Percentiles rank a stretch among this genome's conserved stretches.
Evolutionary conservation across 2,113 vertebrate genomes (phyloP).

Genomic region (Noturus placidus): DNA sequence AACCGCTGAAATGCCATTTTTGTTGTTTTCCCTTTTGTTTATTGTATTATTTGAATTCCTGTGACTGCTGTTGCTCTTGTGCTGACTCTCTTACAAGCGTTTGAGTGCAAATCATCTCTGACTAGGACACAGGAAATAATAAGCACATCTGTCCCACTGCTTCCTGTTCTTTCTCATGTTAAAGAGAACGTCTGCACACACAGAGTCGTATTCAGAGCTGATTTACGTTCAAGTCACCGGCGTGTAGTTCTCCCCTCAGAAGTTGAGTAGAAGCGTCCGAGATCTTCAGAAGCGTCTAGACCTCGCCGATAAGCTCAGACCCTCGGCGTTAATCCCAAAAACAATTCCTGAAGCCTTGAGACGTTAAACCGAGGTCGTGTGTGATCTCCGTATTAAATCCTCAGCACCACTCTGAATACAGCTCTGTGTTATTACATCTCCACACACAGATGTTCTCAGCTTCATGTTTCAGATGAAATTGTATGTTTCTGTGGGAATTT

Average conservation of each 20-base stretch:
- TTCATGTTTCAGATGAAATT: background rate
- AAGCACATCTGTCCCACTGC: background rate
- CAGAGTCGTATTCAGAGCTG: background rate
- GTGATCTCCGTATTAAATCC: background rate
- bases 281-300: background rate
- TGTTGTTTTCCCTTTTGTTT: conserved; percentile 46
- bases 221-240: background rate
- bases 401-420: background rate
- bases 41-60: conserved; percentile 42
- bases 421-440: background rate
- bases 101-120: conserved; percentile 21
- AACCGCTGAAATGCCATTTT: background rate
- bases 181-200: background rate
- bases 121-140: background rate
- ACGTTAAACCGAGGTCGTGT: background rate
- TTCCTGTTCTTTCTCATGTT: background rate
- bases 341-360: background rate
- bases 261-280: background rate
- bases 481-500: background rate
- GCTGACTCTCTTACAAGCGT: conserved; percentile 54
- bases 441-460: background rate
- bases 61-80: conserved; percentile 56
- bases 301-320: background rate
- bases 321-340: background rate
- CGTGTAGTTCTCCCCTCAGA: background rate